phyloP scores from a whole-genome alignment of 2,888 invertebrate genomes.

The Craniophora ligustri region DNA sequence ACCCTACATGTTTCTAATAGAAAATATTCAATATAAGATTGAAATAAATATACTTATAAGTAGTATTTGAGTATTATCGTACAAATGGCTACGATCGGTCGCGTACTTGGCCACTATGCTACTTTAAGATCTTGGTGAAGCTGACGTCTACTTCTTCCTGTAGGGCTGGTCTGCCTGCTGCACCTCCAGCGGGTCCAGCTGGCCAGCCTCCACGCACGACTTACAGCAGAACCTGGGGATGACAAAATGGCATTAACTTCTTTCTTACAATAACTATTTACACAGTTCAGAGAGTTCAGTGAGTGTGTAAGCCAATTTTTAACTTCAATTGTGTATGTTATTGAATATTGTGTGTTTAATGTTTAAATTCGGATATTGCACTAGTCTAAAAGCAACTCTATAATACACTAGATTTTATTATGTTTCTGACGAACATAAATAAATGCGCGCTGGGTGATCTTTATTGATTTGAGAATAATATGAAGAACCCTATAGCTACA shows the following conservation, averaged over 20 bases:
- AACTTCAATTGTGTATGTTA: too few species aligned
- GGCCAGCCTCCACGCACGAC: slow-evolving; percentile 96
- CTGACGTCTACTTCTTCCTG: slow-evolving; percentile 60
- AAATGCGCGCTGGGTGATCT: too few species aligned
- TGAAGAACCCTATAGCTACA: too few species aligned
- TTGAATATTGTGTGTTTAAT: too few species aligned
- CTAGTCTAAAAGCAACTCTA: too few species aligned
- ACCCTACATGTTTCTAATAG: not conserved
- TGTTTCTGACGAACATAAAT: too few species aligned
- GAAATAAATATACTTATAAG: slow-evolving; percentile 19
- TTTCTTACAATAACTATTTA: too few species aligned
- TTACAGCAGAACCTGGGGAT: slow-evolving; percentile 94
- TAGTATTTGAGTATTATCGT: slow-evolving; percentile 8
- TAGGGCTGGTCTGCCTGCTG: slow-evolving; percentile 69
- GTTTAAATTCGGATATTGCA: too few species aligned
- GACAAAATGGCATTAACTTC: not conserved
- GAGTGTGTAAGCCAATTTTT: too few species aligned
- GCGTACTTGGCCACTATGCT: slow-evolving; percentile 28
- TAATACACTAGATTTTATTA: too few species aligned
- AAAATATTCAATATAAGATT: slow-evolving; percentile 13
- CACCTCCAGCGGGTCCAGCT: slow-evolving; percentile 82
- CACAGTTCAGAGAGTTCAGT: too few species aligned
- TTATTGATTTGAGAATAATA: too few species aligned
- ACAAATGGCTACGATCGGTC: slow-evolving; percentile 28
- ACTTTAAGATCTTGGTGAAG: slow-evolving; percentile 29